Percentiles rank a stretch among this genome's conserved stretches.
Evolutionary conservation across 2,888 invertebrate genomes (phyloP).

Genomic region (Cyclophora albipunctata): DNA sequence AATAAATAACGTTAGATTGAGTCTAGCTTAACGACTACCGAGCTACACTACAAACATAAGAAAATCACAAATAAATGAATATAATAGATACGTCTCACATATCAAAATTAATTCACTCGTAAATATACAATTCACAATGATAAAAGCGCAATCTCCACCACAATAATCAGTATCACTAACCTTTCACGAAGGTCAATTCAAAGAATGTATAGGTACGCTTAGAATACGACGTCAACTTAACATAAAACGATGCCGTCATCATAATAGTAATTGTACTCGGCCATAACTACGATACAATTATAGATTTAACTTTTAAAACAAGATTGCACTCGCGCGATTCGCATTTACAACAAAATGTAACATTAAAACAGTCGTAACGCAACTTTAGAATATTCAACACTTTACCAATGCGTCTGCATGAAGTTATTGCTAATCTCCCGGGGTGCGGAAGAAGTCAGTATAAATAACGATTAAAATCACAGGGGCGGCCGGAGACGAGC

Average conservation of each 20-base stretch:
- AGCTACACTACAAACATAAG: slow-evolving; percentile 64
- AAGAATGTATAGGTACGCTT: slow-evolving; percentile 74
- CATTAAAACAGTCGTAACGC: slow-evolving; percentile 44
- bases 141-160: slow-evolving; percentile 55
- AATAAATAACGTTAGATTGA: slow-evolving; percentile 59
- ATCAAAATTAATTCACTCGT: slow-evolving; percentile 41
- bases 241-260: slow-evolving; percentile 53
- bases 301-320: slow-evolving; percentile 29
- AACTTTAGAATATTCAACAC: slow-evolving; percentile 66
- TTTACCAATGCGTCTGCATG: slow-evolving; percentile 52
- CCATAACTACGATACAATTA: slow-evolving; percentile 52
- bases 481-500: slow-evolving; percentile 31
- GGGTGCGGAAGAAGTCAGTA: slow-evolving; percentile 48
- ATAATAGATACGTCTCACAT: slow-evolving; percentile 52
- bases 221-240: slow-evolving; percentile 61
- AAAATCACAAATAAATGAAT: slow-evolving; percentile 60
- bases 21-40: slow-evolving; percentile 69
- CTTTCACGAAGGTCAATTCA: slow-evolving; percentile 73
- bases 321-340: slow-evolving; percentile 50
- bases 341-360: slow-evolving; percentile 41
- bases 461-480: slow-evolving; percentile 44
- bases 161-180: slow-evolving; percentile 73
- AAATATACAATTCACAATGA: slow-evolving; percentile 47
- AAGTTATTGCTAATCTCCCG: slow-evolving; percentile 52
- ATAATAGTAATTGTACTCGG: slow-evolving; percentile 63